A percentile compares a stretch with the other conserved stretches of the same genome.
Conservation (phyloP, 1,140 invertebrate genomes). For the Aleiodes sp. region DNA sequence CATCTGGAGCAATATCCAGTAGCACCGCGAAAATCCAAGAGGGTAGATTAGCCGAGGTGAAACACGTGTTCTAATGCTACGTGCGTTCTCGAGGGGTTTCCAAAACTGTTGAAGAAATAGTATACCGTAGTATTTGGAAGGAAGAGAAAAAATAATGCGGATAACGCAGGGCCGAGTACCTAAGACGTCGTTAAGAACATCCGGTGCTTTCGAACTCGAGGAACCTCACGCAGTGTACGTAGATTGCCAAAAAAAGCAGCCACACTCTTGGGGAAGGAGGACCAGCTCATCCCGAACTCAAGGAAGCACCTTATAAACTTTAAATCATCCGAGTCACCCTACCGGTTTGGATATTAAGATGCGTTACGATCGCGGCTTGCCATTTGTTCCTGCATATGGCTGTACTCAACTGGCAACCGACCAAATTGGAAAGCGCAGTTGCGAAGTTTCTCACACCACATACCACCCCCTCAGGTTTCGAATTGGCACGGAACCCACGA, state of each 20-base stretch:
- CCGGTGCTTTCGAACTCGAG: slow-evolving; percentile 49
- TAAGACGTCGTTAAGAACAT: slow-evolving; percentile 66
- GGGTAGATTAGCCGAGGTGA: slow-evolving; percentile 62
- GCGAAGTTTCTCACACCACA: slow-evolving; percentile 37
- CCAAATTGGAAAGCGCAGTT: slow-evolving; percentile 62
- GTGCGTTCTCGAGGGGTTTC: slow-evolving; percentile 39
- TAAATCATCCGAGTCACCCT: slow-evolving; percentile 53
- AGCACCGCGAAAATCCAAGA: slow-evolving; percentile 31
- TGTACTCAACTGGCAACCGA: slow-evolving; percentile 52
- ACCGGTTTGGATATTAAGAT: slow-evolving; percentile 53
- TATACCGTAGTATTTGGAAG: slow-evolving; percentile 33
- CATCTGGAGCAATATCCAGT: slow-evolving; percentile 60
- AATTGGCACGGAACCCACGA: neutral
- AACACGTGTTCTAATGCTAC: slow-evolving; percentile 62
- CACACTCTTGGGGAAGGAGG: neutral
- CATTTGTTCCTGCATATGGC: slow-evolving; percentile 48
- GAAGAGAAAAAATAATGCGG: slow-evolving; percentile 59
- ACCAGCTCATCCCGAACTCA: slow-evolving; percentile 14
- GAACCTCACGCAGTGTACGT: slow-evolving; percentile 21
- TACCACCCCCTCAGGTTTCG: neutral
- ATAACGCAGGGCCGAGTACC: slow-evolving; percentile 52
- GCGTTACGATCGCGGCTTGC: slow-evolving; percentile 47
- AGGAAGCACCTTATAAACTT: slow-evolving; percentile 53
- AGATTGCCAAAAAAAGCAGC: slow-evolving; percentile 12
- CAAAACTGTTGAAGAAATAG: slow-evolving; percentile 36